Percentiles rank a stretch among this genome's conserved stretches.
These are phyloP conservation scores for Priocnemis perturbator DNA, from an alignment of 2,888 invertebrate species.

Conservation along the genomic window DNA sequence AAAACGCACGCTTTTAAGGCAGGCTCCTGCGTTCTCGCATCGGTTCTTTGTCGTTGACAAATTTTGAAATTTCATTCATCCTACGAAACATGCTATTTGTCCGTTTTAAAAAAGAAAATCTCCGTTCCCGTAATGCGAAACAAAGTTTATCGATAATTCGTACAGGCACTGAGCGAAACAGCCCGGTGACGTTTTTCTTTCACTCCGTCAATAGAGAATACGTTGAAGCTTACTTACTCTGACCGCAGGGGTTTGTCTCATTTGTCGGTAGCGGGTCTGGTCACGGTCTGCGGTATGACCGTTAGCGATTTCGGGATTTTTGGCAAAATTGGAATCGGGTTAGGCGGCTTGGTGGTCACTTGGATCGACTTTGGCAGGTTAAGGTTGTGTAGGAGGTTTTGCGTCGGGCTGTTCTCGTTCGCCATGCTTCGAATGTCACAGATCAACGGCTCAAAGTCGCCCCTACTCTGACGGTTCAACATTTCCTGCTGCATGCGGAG, in stretches of 20 bases:
- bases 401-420: slow-evolving; percentile 70
- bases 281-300: slow-evolving; percentile 84
- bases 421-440: slow-evolving; percentile 71
- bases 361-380: slow-evolving; percentile 73
- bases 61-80: neutral
- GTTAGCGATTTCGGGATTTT: slow-evolving; percentile 89
- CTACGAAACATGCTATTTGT: neutral
- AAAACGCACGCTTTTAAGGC: slow-evolving; percentile 3
- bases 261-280: slow-evolving; percentile 63
- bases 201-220: slow-evolving; percentile 8
- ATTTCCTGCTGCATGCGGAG: slow-evolving; percentile 72
- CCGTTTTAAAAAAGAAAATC: neutral
- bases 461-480: slow-evolving; percentile 69
- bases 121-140: neutral
- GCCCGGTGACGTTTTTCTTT: neutral
- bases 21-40: slow-evolving; percentile 3
- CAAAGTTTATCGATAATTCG: neutral
- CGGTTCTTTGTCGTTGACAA: neutral
- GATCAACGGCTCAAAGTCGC: slow-evolving; percentile 73
- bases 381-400: slow-evolving; percentile 70
- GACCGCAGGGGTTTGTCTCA: slow-evolving; percentile 30
- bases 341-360: slow-evolving; percentile 67
- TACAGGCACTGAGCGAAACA: neutral
- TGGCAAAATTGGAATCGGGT: slow-evolving; percentile 79
- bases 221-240: slow-evolving; percentile 44